Evolutionary conservation across 1,140 invertebrate species (phyloP), one percentile per base, ranked within the genome.

Genomic region (Radopholus similis): DNA sequence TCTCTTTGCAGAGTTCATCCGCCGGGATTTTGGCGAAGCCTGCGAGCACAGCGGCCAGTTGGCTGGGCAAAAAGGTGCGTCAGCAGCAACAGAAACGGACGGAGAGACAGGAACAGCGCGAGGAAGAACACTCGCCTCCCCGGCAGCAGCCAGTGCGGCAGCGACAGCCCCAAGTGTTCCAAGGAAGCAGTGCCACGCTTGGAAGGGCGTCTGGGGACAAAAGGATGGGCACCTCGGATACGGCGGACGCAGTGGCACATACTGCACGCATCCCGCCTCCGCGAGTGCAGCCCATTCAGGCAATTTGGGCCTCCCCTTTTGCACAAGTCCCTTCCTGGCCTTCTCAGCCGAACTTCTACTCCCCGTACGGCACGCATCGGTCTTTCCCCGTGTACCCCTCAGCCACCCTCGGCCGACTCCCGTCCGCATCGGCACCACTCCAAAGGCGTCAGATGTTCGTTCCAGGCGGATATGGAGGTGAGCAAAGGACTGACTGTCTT

Each of bases 21-120:
- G 49, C 32, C 47, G 75, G 75, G 28, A 57, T 77, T 32, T 55
- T 77, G 18, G 23, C 71, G 9, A 68, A 77, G 42, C 81, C 78
- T 28, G 66, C 75, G 2, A 62, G 49, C 34, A 81, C 78, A 9
- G 78, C 78, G 15, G 62, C 72, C 21, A 81, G 79, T 9, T 81
- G 77, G 77, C 66, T 81, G 6, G 78, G 78, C 28, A 82, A 74
- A 54, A 59, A 68, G 18, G 78, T 71, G 9, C 28, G 80, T n/a
- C 77, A 81, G 37, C 73, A 80, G 56, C 64, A 81, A 63, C 71
- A 73, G 44, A 21, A 30, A 23, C 63, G 26, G 35, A 51, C 38
- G 23, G 49, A 68, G 40, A 26, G 51, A 64, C 66, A 65, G 68
- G n/a, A 72, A 53, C 35, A 32, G n/a, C 40, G 53, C n/a, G 47